Evolutionary conservation across 92 coral and sea anemone genomes (phyloP), one percentile per base, ranked within the genome.

Genomic region (Epizoanthus fatuus): DNA sequence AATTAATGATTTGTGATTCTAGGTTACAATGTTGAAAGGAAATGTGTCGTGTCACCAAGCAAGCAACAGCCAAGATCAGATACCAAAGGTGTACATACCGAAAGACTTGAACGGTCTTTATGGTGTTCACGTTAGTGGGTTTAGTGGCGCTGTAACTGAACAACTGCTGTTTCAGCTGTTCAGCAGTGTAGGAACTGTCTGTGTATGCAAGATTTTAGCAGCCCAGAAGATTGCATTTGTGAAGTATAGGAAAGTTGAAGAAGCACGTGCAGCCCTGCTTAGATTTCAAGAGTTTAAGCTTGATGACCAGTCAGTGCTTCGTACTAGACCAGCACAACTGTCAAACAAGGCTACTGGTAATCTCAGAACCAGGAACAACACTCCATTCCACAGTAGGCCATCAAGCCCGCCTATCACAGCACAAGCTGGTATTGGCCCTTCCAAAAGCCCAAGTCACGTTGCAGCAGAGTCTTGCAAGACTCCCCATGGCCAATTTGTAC

Each of bases 121-220:
- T 86, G 97, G 95, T 2, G 80, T 94, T 0, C 93, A 94, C 55
- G 90, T 94, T 12, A 89, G 95, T 74, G 87, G 87, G 62, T 71
- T 94, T 40, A 32, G 89, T 14, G 93, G 74, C 38, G 1, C 38
- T 2, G 40, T 86, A 8, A 70, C 90, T 4, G 92, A 92, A 74
- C 25, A 16, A 3, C 78, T 56, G 54, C 69, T 94, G 11, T 60
- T 63, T 6, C 69, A 51, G 55, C 56, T 92, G 10, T 94, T 94
- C 63, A 74, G 84, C 67, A 81, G 40, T 17, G 87, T 79, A 4
- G 97, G 97, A n/a, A 35, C 13, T 1, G 90, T 94, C 11, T 71
- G 51, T n/a, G 86, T 89, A 4, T 94, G 97, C 73, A 94, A 89
- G 82, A 63, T 94, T 57, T 63, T 94, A 68, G 74, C n/a, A 16